Evolutionary conservation across 2,797 vertebrate genomes (phyloP), one percentile per base, ranked within the genome.

Genomic region (Clamator glandarius): DNA sequence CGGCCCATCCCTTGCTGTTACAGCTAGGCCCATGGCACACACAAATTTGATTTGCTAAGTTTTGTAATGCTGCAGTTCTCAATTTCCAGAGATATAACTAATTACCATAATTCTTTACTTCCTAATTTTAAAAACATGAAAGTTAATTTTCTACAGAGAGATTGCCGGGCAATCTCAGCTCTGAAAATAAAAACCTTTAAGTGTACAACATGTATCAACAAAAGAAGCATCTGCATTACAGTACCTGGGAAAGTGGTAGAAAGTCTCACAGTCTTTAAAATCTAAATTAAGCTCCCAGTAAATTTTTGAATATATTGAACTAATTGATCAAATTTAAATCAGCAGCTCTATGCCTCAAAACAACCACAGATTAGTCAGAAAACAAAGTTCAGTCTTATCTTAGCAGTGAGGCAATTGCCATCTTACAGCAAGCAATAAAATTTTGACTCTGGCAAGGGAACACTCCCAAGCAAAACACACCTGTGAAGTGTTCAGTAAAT

Each of bases 401-500:
- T 72, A 79, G 26, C 9, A 6, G 23, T 72, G 39, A 85, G 25
- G 24, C 54, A 91, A 81, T 39, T 52, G 33, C 10, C 42, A 7
- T 29, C 77, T 81, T 77, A 67, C n/a, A 67, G 36, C 35, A 78
- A 83, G 63, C 35, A 87, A 61, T 50, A 93, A 63, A 86, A 79
- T 42, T 52, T 66, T 31, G 75, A 2, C 42, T 50, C 44, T 50
- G 33, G 31, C 26, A 93, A 85, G 25, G 31, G 42, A 95, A 76
- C 24, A 79, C 18, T 64, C 41, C 69, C 24, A 83, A 73, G 75
- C 16, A 55, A 78, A 69, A 97, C 98, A 94, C 50, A 99, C 99
- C 99, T 98, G 99, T 99, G 97, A 99, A 99, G 92, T 99, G 99
- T 97, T 99, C 99, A 13, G 99, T 99, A 96, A 99, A 99, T 95